These are phyloP conservation scores for Celastrina argiolus DNA, from an alignment of 2,888 invertebrate species.

Conservation along the genomic window DNA sequence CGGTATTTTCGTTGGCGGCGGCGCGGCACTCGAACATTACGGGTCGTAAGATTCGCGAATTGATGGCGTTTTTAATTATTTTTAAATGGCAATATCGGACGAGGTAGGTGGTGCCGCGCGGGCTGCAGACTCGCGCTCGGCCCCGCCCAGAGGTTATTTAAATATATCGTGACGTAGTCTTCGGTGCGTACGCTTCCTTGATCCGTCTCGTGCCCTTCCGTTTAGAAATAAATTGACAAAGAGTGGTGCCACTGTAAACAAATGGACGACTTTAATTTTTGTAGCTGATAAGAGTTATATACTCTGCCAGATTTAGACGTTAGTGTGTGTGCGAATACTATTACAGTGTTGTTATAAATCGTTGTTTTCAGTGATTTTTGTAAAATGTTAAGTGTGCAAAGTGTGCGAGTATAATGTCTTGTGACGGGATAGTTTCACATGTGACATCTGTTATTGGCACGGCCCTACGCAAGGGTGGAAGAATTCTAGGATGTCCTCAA, in stretches of 20 bases:
- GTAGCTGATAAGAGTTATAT: background rate
- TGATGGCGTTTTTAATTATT: slow-evolving; percentile 31
- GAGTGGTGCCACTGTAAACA: slow-evolving; percentile 1
- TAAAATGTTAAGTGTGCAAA: slow-evolving; percentile 25
- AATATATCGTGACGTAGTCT: slow-evolving; percentile 56
- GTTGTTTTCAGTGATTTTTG: background rate
- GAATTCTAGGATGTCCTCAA: slow-evolving; percentile 35
- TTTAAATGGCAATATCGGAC: slow-evolving; percentile 35
- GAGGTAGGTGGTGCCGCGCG: slow-evolving; percentile 55
- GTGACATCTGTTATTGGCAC: slow-evolving; percentile 34
- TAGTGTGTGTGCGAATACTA: background rate
- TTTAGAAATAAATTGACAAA: slow-evolving; percentile 37
- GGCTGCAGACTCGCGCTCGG: slow-evolving; percentile 47
- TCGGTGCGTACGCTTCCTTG: slow-evolving; percentile 50
- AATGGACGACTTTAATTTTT: background rate
- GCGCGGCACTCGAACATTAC: slow-evolving; percentile 22
- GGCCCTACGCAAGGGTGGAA: slow-evolving; percentile 34
- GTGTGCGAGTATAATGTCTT: slow-evolving; percentile 31
- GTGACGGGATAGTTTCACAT: slow-evolving; percentile 36
- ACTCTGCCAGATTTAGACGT: background rate
- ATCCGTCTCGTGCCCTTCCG: slow-evolving; percentile 59
- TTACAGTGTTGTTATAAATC: background rate
- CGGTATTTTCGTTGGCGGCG: slow-evolving; percentile 50
- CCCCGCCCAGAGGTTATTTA: slow-evolving; percentile 58
- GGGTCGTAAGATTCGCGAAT: slow-evolving; percentile 29